Evolutionary conservation across 2,888 invertebrate genomes (phyloP).

Genomic region (Trachelus troglodyta): DNA sequence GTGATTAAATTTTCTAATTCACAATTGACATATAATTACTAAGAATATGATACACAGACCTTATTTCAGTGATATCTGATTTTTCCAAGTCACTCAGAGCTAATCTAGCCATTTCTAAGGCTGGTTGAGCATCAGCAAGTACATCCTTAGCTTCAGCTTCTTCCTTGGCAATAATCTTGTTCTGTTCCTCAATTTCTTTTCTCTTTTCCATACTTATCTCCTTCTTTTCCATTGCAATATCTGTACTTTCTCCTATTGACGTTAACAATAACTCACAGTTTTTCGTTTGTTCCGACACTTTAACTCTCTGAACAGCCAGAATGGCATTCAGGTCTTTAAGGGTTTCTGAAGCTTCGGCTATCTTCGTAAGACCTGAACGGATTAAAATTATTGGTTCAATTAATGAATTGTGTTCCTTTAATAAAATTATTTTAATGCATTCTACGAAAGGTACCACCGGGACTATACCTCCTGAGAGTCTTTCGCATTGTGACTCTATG

Average conservation of each 20-base stretch:
- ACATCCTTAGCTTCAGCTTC: slow-evolving; percentile 87
- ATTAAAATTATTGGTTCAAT: not conserved
- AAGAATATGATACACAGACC: slow-evolving; percentile 44
- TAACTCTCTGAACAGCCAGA: slow-evolving; percentile 84
- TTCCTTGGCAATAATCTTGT: slow-evolving; percentile 81
- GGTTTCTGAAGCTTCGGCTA: slow-evolving; percentile 87
- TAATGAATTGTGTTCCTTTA: not conserved
- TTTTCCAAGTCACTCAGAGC: slow-evolving; percentile 88
- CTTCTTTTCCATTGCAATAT: slow-evolving; percentile 81
- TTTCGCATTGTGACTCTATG: slow-evolving; percentile 65
- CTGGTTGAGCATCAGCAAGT: slow-evolving; percentile 85
- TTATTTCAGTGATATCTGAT: slow-evolving; percentile 91
- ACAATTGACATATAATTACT: not conserved
- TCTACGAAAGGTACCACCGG: not conserved
- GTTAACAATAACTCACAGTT: slow-evolving; percentile 83
- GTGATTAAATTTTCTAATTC: not conserved
- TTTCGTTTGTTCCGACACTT: slow-evolving; percentile 83
- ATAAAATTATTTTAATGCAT: not conserved
- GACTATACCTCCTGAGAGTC: slow-evolving; percentile 55
- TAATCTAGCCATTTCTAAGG: slow-evolving; percentile 81
- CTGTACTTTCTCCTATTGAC: slow-evolving; percentile 80
- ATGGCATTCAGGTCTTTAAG: slow-evolving; percentile 83
- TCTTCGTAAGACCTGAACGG: slow-evolving; percentile 73
- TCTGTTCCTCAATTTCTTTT: slow-evolving; percentile 84
- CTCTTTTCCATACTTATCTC: slow-evolving; percentile 83